Percentiles rank a stretch among this genome's conserved stretches.
These are phyloP conservation scores for Archocentrus centrarchus DNA, from an alignment of 2,113 vertebrate genomes.

Conservation along the genomic window DNA sequence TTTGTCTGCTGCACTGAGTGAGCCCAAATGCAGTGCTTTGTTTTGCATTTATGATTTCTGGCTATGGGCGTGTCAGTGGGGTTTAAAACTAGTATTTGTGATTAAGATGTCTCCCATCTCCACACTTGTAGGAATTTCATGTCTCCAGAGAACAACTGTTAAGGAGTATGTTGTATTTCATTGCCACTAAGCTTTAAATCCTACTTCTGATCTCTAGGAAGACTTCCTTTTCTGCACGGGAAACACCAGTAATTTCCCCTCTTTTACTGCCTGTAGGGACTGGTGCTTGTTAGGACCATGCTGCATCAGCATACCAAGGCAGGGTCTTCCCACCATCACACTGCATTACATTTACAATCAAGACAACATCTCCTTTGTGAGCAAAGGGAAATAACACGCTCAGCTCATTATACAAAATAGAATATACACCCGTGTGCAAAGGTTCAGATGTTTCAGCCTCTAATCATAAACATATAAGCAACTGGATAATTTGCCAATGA, in stretches of 20 bases:
- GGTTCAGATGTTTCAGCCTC: no score
- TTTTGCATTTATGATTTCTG: background rate
- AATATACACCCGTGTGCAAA: no score
- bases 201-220: constrained; percentile 50
- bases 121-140: constrained; percentile 52
- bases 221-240: constrained; percentile 62
- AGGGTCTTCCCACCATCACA: background rate
- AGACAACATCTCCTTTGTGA: background rate
- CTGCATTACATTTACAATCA: constrained; percentile 19
- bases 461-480: no score
- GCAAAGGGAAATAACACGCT: no score
- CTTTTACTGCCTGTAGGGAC: constrained; percentile 45
- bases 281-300: constrained; percentile 68
- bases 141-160: constrained; percentile 53
- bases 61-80: constrained; percentile 2
- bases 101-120: constrained; percentile 43
- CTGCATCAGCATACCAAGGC: constrained; percentile 50
- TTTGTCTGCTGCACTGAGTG: constrained; percentile 35
- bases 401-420: no score
- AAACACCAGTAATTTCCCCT: constrained; percentile 62
- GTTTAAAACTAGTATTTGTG: constrained; percentile 1
- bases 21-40: background rate
- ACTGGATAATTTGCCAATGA: background rate
- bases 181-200: constrained; percentile 60
- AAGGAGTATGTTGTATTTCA: constrained; percentile 5